Conservation (phyloP, 2,888 invertebrate genomes). For the Dasypogon diadema region DNA sequence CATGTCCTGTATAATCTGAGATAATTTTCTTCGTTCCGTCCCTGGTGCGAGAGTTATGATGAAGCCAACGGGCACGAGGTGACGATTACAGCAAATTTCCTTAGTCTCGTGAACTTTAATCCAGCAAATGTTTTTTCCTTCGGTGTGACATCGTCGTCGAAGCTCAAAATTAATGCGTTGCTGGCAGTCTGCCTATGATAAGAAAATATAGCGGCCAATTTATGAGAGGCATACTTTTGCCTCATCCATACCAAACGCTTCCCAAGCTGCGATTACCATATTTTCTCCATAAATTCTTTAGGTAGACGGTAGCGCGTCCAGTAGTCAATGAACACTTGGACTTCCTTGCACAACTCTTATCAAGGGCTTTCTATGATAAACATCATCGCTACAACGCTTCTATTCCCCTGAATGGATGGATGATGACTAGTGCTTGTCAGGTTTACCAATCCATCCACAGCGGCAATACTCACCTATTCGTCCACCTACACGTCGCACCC, state of each 20-base stretch:
- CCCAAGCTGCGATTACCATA: not conserved
- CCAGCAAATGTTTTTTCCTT: not conserved
- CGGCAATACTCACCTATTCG: not conserved
- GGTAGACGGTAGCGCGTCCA: not conserved
- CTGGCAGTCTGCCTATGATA: too few relatives aligned
- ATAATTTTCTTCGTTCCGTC: not conserved
- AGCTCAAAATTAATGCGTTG: too few relatives aligned
- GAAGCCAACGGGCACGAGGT: not conserved
- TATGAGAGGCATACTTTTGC: not conserved
- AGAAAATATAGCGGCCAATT: not conserved
- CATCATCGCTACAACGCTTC: not conserved
- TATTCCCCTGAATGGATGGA: not conserved
- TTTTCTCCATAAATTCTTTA: not conserved
- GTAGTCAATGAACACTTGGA: not conserved
- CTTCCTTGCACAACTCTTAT: not conserved
- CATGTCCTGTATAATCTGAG: conserved; percentile 1
- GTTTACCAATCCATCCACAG: not conserved
- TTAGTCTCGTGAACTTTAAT: not conserved
- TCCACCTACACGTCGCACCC: not conserved
- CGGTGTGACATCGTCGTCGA: too few relatives aligned
- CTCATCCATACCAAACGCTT: not conserved
- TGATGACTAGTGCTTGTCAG: not conserved
- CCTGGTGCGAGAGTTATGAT: not conserved
- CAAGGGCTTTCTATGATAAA: not conserved
- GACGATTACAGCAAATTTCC: not conserved